Base-by-base conservation (phyloP, 2,113 vertebrate genomes). In the Clinocottus analis region DNA sequence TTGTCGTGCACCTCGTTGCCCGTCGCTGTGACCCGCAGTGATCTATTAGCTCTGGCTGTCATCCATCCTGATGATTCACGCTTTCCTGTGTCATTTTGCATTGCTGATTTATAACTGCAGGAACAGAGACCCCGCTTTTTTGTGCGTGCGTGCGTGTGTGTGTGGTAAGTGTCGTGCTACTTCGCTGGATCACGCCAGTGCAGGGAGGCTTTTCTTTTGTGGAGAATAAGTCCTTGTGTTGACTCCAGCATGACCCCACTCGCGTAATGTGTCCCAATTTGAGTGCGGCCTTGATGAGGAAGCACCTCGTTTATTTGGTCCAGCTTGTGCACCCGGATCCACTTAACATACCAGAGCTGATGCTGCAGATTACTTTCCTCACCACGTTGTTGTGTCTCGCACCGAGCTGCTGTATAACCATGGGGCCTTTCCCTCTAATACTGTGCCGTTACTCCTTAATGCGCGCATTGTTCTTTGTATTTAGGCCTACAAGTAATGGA, bases 321-420 rank as follows among this genome's bases (percentile, higher is more conserved):
- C 71, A 76, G 71, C 62, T 43, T 72, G 67, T 79, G 70, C 87
- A 86, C 49, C 74, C 76, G 69, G 80, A 77, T 77, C 76, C 72
- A 87, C 83, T 91, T 85, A 81, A 83, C 88, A 85, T 76, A 53
- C 80, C 78, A 61, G 17, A 1, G 6, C 35, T 61, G 72, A 87
- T 80, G 45, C 47, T 14, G 71, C 29, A 69, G 83, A 80, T 80
- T 7, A 65, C 17, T 45, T 9, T 45, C 3, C 35, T 68, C n/a
- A 37, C 51, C 31, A 8, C 21, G 1, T 73, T 37, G 21, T 27
- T 25, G 51, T 19, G 37, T 10, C 1, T 72, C 25, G 16, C 10
- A 33, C 45, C 8, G n/a, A 79, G 13, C 33, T 10, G 72, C 47
- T 53, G 51, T 2, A 6, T 2, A 17, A 56, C 23, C 35, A 47